These are phyloP conservation scores for Torymus tubicola DNA, from an alignment of 2,888 invertebrate genomes.

Conservation along the genomic window DNA sequence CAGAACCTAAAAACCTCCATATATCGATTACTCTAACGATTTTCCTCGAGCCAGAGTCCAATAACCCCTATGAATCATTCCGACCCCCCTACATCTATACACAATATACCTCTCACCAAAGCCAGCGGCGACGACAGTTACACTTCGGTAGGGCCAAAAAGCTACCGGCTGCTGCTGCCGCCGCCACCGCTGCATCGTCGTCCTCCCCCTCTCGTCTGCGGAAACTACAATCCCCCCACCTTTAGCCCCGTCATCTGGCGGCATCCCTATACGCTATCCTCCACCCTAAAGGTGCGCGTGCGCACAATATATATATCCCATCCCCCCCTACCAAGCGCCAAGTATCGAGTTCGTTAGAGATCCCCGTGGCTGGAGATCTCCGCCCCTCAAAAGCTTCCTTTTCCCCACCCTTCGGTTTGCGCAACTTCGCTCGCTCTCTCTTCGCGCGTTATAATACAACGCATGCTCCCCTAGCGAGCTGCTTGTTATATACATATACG, in stretches of 20 bases:
- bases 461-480: background rate
- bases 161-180: too few species aligned
- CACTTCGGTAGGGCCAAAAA: too few species aligned
- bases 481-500: too few species aligned
- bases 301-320: constrained; percentile 25
- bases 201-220: too few species aligned
- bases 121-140: too few species aligned
- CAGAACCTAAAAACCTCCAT: too few species aligned
- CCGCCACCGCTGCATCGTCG: too few species aligned
- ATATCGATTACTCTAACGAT: too few species aligned
- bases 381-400: constrained; percentile 47
- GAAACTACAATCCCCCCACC: background rate
- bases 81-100: too few species aligned
- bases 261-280: constrained; percentile 21
- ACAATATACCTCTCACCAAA: too few species aligned
- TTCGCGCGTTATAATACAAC: background rate
- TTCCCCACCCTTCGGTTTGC: constrained; percentile 53
- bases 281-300: background rate
- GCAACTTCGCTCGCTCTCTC: constrained; percentile 54
- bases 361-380: constrained; percentile 72
- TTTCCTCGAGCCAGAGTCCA: too few species aligned
- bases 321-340: background rate
- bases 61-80: too few species aligned
- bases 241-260: constrained; percentile 48
- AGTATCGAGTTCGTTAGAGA: constrained; percentile 74